Evolutionary conservation across 2,888 invertebrate species (phyloP).

Genomic region (Troides aeacus): DNA sequence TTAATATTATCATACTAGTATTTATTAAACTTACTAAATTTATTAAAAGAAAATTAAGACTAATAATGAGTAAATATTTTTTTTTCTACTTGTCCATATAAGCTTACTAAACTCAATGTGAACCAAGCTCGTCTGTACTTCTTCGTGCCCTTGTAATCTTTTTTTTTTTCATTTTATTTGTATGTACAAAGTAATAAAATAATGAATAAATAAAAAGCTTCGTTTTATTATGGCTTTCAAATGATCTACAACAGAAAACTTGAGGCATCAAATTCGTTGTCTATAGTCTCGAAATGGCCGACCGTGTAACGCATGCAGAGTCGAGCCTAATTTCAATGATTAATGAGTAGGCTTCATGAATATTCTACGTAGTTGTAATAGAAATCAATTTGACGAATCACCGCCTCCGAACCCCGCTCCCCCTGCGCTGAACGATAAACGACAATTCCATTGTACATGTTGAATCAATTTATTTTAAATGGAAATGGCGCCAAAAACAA

Average conservation of each 20-base stretch:
- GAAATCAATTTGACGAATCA: conserved; percentile 31
- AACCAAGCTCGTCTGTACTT: too few species aligned
- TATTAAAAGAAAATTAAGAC: background rate
- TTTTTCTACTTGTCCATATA: too few species aligned
- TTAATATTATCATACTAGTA: background rate
- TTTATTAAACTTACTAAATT: background rate
- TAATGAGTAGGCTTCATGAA: conserved; percentile 31
- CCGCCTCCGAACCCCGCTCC: conserved; percentile 28
- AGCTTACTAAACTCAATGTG: too few species aligned
- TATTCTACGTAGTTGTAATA: conserved; percentile 31
- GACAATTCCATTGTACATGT: conserved; percentile 16
- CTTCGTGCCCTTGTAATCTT: too few species aligned
- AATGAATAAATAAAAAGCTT: too few species aligned
- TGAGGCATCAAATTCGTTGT: conserved; percentile 18
- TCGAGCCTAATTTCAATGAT: conserved; percentile 13
- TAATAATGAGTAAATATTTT: too few species aligned
- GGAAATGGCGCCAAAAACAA: conserved; percentile 6
- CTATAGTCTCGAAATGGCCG: conserved; percentile 19
- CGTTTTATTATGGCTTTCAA: background rate
- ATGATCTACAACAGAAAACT: background rate
- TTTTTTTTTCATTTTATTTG: too few species aligned
- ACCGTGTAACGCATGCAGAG: conserved; percentile 11
- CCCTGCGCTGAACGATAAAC: background rate
- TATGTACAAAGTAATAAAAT: too few species aligned
- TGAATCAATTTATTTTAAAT: conserved; percentile 1